Base-by-base conservation (phyloP, 2,113 vertebrate genomes). In the Tychaedon coryphoeus region DNA sequence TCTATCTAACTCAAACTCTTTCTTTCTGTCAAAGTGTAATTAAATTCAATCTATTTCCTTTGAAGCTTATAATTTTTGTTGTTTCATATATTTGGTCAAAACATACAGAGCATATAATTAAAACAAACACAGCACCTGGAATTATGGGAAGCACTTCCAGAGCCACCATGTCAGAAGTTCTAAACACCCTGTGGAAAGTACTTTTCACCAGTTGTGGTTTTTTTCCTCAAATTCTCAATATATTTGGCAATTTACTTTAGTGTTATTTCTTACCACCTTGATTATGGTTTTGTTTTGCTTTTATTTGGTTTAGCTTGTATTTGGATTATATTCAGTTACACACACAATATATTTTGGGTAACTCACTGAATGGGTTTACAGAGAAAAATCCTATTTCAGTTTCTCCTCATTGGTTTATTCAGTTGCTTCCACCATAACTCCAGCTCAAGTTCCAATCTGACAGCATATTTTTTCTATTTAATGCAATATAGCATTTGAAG, bases 391-490 rank as follows among this genome's bases (percentile, higher is more conserved):
- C 43, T 42, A 54, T 85, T 82, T 48, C 36, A 61, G 26, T 56
- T 56, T 82, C 57, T 94, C 36, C 50, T 86, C 43, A 29, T 20
- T 65, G 33, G 45, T 86, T 88, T 94, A 29, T 90, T 94, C 67
- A 66, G 71, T 65, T 72, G 54, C 16, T 90, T 83, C 53, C 42
- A 76, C 40, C 56, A 19, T 38, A 80, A 86, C 16, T 50, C 33
- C 71, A 73, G 56, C 79, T 45, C 19, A 1, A 86, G 79, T 77
- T 92, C 71, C 82, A 90, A 58, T 22, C 40, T 58, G 51, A 90
- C 67, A 83, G 54, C 47, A 38, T n/a, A 75, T 69, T 70, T 90
- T 94, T 95, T 22, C 60, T 88, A 50, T 90, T 95, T 83, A 92
- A 80, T 50, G 4, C 34, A 94, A 83, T 19, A 86, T 12, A 83